Evolutionary conservation across 2,888 invertebrate species (phyloP).

Genomic region (Amphipoea lucens): DNA sequence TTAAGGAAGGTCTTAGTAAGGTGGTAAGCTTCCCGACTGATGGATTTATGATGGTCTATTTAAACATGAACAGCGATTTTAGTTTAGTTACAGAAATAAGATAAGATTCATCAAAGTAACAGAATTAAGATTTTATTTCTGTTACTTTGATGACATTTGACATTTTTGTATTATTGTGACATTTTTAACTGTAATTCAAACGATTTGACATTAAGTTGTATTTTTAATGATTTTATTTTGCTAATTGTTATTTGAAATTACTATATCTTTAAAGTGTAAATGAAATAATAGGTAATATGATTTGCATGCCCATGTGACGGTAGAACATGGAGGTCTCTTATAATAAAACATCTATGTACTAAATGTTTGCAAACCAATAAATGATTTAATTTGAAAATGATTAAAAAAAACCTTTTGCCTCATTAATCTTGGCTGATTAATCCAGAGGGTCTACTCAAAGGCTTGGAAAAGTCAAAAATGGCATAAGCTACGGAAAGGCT

Average conservation of each 20-base stretch:
- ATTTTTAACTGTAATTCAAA: background rate
- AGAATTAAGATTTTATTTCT: background rate
- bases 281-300: background rate
- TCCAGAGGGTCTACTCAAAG: background rate
- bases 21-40: slow-evolving; percentile 27
- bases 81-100: background rate
- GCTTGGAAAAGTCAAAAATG: background rate
- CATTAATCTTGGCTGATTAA: background rate
- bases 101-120: no score
- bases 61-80: background rate
- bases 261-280: background rate
- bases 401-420: background rate
- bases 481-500: background rate
- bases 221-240: background rate
- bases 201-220: background rate
- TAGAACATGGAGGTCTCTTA: background rate
- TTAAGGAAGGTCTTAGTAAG: slow-evolving; percentile 19
- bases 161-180: background rate
- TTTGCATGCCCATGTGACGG: background rate
- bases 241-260: background rate
- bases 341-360: background rate
- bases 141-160: background rate
- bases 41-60: slow-evolving; percentile 3
- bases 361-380: background rate
- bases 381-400: background rate